Percentiles rank a stretch among this genome's conserved stretches.
Conservation (phyloP, 2,113 vertebrate genomes). For the Engystomops pustulosus region DNA sequence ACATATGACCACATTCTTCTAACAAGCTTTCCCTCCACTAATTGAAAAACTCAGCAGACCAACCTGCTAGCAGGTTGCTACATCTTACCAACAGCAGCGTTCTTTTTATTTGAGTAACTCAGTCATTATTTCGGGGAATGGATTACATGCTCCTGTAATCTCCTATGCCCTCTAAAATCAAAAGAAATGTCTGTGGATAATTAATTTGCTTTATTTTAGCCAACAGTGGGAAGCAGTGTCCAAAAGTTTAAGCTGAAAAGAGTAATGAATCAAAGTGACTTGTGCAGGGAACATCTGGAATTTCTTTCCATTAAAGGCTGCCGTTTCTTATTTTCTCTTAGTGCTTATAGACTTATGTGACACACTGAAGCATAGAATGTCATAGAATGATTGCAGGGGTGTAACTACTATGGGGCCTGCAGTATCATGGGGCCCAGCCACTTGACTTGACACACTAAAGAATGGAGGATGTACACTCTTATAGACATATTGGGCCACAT, state of each 20-base stretch:
- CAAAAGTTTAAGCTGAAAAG: neutral
- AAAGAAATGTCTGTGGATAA: constrained; percentile 6
- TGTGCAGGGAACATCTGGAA: neutral
- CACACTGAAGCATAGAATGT: neutral
- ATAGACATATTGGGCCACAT: too few relatives aligned
- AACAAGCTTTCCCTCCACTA: neutral
- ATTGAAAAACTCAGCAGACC: constrained; percentile 7
- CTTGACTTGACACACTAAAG: too few relatives aligned
- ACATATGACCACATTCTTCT: neutral
- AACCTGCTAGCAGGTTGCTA: constrained; percentile 6
- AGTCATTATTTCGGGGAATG: neutral
- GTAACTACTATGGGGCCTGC: too few relatives aligned
- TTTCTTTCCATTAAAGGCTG: neutral
- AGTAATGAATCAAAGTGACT: neutral
- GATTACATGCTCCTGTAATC: constrained; percentile 25
- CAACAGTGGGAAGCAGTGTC: constrained; percentile 5
- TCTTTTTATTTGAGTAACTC: neutral
- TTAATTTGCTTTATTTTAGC: constrained; percentile 15
- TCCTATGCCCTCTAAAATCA: constrained; percentile 10
- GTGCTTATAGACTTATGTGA: neutral
- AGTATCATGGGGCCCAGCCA: too few relatives aligned
- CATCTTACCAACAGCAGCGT: constrained; percentile 7
- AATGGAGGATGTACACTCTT: too few relatives aligned
- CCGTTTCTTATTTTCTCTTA: neutral
- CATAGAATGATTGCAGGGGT: too few relatives aligned